Conservation (phyloP, 2,888 invertebrate genomes). For the Pediacus dermestoides region DNA sequence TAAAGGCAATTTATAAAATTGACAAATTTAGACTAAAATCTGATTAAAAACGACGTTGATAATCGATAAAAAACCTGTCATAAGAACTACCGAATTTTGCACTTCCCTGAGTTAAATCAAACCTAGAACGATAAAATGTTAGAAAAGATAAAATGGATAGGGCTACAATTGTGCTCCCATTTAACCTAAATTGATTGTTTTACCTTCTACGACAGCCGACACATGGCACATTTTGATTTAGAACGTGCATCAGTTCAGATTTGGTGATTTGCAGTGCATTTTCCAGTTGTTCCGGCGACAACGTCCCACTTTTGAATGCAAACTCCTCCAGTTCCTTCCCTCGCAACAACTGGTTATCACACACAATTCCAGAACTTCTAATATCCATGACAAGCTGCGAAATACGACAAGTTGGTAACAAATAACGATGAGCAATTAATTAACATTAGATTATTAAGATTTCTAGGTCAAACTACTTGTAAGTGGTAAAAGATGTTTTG, state of each 20-base stretch:
- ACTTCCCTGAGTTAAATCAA: too few relatives aligned
- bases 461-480: constrained; percentile 31
- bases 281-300: constrained; percentile 74
- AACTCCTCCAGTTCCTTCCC: constrained; percentile 85
- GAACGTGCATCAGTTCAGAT: constrained; percentile 75
- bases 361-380: constrained; percentile 78
- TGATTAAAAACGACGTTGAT: too few relatives aligned
- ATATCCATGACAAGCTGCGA: constrained; percentile 90
- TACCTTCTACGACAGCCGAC: constrained; percentile 91
- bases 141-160: too few relatives aligned
- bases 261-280: constrained; percentile 79
- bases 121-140: too few relatives aligned
- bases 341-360: constrained; percentile 75
- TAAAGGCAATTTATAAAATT: too few relatives aligned
- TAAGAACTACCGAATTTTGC: too few relatives aligned
- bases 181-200: too few relatives aligned
- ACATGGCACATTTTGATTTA: constrained; percentile 90
- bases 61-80: too few relatives aligned
- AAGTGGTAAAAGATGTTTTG: constrained; percentile 4
- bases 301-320: constrained; percentile 72
- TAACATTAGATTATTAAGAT: constrained; percentile 11
- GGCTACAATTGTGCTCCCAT: too few relatives aligned
- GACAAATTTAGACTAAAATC: too few relatives aligned
- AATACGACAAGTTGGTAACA: constrained; percentile 12
- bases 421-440: constrained; percentile 5